These are phyloP conservation scores for Chydorus sphaericus DNA, from an alignment of 2,888 invertebrate species.

Conservation along the genomic window DNA sequence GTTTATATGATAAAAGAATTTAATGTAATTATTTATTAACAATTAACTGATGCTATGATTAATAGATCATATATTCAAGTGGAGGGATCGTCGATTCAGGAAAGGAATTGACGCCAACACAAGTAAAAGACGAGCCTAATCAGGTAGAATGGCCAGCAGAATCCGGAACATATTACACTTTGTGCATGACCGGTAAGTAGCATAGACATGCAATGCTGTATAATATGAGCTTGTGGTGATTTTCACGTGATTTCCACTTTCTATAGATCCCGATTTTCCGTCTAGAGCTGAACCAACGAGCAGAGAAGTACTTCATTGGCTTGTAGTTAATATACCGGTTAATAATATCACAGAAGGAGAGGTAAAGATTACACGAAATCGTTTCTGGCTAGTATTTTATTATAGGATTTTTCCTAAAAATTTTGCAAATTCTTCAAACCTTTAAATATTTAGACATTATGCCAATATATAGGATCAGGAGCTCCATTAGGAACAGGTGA, in stretches of 20 bases:
- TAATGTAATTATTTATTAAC: not conserved
- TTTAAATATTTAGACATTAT: not conserved
- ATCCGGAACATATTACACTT: slow-evolving; percentile 43
- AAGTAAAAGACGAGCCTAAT: slow-evolving; percentile 13
- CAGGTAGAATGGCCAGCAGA: slow-evolving; percentile 26
- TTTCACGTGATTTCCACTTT: not conserved
- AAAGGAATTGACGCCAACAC: slow-evolving; percentile 16
- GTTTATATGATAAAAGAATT: not conserved
- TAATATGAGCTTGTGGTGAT: not conserved
- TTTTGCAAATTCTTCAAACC: too few species aligned
- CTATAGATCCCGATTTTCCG: slow-evolving; percentile 78
- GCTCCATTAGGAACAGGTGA: slow-evolving; percentile 32
- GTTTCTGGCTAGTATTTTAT: not conserved
- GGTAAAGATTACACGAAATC: slow-evolving; percentile 23
- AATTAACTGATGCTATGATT: not conserved
- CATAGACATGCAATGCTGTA: not conserved
- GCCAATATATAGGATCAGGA: slow-evolving; percentile 31
- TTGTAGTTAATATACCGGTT: slow-evolving; percentile 75
- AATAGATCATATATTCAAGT: not conserved
- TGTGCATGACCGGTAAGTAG: slow-evolving; percentile 60
- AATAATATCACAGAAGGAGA: slow-evolving; percentile 51
- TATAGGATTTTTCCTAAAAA: not conserved
- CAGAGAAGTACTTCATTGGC: slow-evolving; percentile 84
- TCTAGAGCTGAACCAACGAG: slow-evolving; percentile 59
- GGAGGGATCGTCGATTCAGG: slow-evolving; percentile 9